Evolutionary conservation across 2,797 vertebrate genomes (phyloP).

Genomic region (Clamator glandarius): DNA sequence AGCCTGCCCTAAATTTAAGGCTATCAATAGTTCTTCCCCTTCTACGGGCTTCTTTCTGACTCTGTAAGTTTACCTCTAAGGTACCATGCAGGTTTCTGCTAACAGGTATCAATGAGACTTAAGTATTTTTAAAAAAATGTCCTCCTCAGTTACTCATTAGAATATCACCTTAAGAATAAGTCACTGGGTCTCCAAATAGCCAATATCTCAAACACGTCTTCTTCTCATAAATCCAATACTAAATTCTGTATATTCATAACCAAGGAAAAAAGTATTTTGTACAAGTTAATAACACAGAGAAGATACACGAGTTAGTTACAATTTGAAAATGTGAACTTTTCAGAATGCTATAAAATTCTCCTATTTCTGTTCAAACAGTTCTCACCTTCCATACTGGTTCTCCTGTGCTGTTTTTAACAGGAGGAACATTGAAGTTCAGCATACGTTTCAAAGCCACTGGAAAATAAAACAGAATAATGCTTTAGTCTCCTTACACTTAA

Average conservation of each 20-base stretch:
- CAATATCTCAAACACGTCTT: neutral
- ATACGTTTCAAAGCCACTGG: slow-evolving; percentile 94
- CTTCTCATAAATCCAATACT: neutral
- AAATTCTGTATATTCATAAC: neutral
- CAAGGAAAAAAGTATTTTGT: neutral
- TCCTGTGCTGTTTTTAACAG: slow-evolving; percentile 91
- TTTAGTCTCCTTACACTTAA: neutral
- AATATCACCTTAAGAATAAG: neutral
- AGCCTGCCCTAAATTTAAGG: neutral
- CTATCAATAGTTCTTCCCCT: neutral
- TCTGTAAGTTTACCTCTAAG: neutral
- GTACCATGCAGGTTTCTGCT: neutral
- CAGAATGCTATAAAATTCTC: neutral
- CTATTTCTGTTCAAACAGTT: neutral
- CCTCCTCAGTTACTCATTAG: neutral
- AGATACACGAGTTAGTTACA: neutral
- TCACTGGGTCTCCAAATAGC: neutral
- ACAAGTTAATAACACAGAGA: neutral
- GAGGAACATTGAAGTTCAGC: slow-evolving; percentile 96
- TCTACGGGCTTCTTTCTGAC: neutral
- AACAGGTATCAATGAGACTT: neutral
- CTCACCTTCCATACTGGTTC: slow-evolving; percentile 99
- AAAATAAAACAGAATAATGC: slow-evolving; percentile 49
- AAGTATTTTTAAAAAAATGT: neutral
- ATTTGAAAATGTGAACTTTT: neutral